Evolutionary conservation across 1,140 invertebrate species (phyloP).

Genomic region (Lucilia cuprina): DNA sequence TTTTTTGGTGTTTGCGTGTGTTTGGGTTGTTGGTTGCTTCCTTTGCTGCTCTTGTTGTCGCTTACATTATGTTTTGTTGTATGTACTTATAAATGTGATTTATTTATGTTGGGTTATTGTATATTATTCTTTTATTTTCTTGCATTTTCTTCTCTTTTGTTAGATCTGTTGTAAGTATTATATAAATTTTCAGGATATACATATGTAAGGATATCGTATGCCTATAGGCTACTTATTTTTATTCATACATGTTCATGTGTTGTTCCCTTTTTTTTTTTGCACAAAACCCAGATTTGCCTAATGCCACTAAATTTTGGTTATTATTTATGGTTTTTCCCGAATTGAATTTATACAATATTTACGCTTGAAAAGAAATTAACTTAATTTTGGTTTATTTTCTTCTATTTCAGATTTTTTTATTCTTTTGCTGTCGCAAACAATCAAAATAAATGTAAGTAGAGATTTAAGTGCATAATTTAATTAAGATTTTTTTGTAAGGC

Average conservation of each 20-base stretch:
- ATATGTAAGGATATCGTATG: background rate
- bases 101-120: conserved; percentile 1
- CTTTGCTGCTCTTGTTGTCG: background rate
- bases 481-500: too few relatives aligned
- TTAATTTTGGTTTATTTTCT: background rate
- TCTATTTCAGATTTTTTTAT: background rate
- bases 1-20: background rate
- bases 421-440: background rate
- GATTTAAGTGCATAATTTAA: too few relatives aligned
- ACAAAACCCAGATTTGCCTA: background rate
- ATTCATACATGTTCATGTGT: too few relatives aligned
- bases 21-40: background rate
- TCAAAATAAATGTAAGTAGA: conserved; percentile 3
- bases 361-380: background rate
- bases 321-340: background rate
- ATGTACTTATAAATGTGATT: background rate
- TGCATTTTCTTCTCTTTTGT: background rate
- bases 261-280: background rate
- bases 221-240: background rate
- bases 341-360: background rate
- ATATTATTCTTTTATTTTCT: too few relatives aligned
- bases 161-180: background rate
- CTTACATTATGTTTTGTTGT: background rate
- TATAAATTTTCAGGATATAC: background rate
- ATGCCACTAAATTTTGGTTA: background rate